Percentiles rank a stretch among this genome's conserved stretches.
Evolutionary conservation across 2,888 invertebrate genomes (phyloP).

Genomic region (Chelonus formosanus): DNA sequence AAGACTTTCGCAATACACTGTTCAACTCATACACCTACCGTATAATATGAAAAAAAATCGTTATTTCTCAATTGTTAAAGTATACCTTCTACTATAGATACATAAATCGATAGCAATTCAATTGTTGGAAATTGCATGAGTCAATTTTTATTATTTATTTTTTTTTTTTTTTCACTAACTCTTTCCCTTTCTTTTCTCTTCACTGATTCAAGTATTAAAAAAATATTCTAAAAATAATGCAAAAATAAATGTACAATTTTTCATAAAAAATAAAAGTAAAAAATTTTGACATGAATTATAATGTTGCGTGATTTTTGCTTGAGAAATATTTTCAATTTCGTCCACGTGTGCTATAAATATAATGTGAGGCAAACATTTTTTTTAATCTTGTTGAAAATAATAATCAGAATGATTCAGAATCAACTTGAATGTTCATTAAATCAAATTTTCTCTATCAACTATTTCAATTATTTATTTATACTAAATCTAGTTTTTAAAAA

Average conservation of each 20-base stretch:
- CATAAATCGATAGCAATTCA: no score
- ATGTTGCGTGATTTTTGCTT: constrained; percentile 1
- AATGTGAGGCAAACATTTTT: neutral
- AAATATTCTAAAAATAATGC: neutral
- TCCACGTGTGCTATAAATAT: constrained; percentile 7
- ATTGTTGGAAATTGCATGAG: no score
- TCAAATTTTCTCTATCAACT: neutral
- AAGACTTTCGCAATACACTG: no score
- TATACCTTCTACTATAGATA: no score
- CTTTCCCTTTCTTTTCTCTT: no score
- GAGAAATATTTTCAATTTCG: constrained; percentile 6
- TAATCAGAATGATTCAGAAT: constrained; percentile 4
- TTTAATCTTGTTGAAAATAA: neutral
- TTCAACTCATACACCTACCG: no score
- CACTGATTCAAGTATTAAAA: no score
- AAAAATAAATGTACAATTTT: neutral
- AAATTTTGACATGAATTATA: constrained; percentile 16
- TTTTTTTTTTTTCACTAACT: no score
- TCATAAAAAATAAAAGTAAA: constrained; percentile 8
- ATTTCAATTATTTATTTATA: neutral
- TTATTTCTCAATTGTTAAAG: no score
- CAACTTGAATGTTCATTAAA: neutral
- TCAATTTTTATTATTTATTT: no score
- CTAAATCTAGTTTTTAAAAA: neutral
- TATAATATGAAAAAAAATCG: no score